Evolutionary conservation across 2,888 invertebrate species (phyloP).

Genomic region (Temnothorax unifasciatus): DNA sequence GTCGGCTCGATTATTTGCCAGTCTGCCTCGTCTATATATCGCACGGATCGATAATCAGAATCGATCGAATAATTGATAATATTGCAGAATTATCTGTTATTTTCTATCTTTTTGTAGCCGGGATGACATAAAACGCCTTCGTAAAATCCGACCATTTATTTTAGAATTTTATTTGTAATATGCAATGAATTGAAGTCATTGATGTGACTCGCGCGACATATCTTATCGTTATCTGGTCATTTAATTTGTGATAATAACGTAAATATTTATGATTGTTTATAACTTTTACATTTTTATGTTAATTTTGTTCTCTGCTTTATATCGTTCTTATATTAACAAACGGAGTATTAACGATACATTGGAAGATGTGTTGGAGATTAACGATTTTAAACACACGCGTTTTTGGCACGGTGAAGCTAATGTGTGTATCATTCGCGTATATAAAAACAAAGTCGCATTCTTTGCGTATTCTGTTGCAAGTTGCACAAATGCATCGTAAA

Average conservation of each 20-base stretch:
- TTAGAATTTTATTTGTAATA: slow-evolving; percentile 24
- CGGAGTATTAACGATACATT: background rate
- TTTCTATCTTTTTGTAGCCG: slow-evolving; percentile 19
- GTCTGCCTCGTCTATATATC: background rate
- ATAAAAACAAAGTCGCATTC: background rate
- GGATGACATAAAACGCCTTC: slow-evolving; percentile 22
- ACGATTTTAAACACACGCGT: background rate
- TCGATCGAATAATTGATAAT: slow-evolving; percentile 32
- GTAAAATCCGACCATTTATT: slow-evolving; percentile 38
- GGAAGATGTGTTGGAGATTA: background rate
- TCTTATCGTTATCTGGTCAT: slow-evolving; percentile 15
- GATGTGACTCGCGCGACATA: background rate
- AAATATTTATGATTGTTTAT: background rate
- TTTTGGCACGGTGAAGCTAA: background rate
- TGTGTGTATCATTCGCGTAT: background rate
- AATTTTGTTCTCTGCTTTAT: background rate
- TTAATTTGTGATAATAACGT: background rate
- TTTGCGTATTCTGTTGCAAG: background rate
- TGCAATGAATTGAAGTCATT: no score
- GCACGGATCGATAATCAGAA: slow-evolving; percentile 11
- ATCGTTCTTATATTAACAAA: background rate
- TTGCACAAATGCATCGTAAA: background rate
- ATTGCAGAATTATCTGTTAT: slow-evolving; percentile 9
- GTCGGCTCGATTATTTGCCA: background rate
- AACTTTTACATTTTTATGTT: background rate